Evolutionary conservation across 2,888 invertebrate genomes (phyloP), one percentile per base, ranked within the genome.

Genomic region (Dysmachus trigonus): DNA sequence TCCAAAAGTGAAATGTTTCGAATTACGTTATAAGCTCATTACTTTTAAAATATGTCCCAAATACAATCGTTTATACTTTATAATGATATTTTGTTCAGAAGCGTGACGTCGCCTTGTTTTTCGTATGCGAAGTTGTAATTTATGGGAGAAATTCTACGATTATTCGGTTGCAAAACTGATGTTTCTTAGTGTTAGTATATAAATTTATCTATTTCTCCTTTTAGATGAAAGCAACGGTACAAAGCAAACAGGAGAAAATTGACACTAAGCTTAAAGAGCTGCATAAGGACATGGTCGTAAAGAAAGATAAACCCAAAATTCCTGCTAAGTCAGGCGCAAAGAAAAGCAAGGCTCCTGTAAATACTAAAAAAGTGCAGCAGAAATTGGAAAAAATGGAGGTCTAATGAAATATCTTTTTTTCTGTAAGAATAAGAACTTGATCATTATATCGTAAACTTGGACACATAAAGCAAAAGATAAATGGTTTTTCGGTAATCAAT

Each of bases 251-350:
- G 87, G 92, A 92, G 87, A 91, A 91, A 87, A 89, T 88, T 3
- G 92, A 92, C 88, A 90, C 90, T 13, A 90, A 88, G 22, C 89
- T 92, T 0, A 92, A 92, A 88, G 89, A 88, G 2, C 87, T 92
- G 22, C 92, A 92, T 87, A 90, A 91, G 88, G 91, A 91, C 77
- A 87, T 92, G 90, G 92, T 92, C 22, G 90, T 91, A 0, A 92
- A 92, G 88, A 87, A 88, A 38, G 83, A 62, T 7, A 90, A 90
- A 87, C 89, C 62, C 8, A 90, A 90, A 87, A 87, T 88, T 53
- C 33, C 88, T 30, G 82, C 87, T 82, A 86, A 84, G 77, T 38
- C 30, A 31, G 10, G 76, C 1, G 88, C 89, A 4, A 91, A 90
- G 85, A 90, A 90, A 85, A 88, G 83, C 87, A 91, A 91, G 84